phyloP scores from a whole-genome alignment of 2,888 invertebrate genomes.

The Lydus trimaculatus region DNA sequence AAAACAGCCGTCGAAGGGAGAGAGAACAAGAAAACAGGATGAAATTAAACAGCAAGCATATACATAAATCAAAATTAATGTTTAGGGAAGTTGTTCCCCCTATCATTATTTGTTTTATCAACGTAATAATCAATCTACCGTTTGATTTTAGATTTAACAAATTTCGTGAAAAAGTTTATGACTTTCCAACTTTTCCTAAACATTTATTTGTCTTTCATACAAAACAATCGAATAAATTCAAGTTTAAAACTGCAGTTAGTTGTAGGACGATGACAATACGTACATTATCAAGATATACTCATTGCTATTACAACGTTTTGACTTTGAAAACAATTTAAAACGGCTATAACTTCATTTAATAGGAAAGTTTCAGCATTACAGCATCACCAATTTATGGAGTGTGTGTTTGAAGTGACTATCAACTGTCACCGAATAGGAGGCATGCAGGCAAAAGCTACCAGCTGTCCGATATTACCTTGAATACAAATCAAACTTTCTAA shows the following conservation, averaged over 20 bases:
- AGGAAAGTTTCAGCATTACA: not conserved
- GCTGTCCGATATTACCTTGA: too few relatives aligned
- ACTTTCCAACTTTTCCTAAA: not conserved
- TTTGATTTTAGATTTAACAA: not conserved
- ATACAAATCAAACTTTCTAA: too few relatives aligned
- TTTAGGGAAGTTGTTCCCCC: not conserved
- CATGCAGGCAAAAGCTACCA: too few relatives aligned
- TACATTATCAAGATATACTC: not conserved
- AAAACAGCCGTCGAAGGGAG: not conserved
- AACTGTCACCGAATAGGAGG: too few relatives aligned
- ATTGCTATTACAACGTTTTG: not conserved
- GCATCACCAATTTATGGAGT: too few relatives aligned
- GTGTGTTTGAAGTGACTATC: too few relatives aligned
- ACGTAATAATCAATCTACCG: not conserved
- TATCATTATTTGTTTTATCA: not conserved
- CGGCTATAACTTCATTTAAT: not conserved
- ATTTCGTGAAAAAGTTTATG: not conserved
- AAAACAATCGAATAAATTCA: not conserved
- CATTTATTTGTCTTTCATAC: not conserved
- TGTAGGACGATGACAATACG: too few relatives aligned
- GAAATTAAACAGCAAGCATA: not conserved
- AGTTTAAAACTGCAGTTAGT: not conserved
- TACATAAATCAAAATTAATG: not conserved
- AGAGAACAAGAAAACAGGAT: not conserved
- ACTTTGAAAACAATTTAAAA: not conserved